Conservation (phyloP, 2,113 vertebrate genomes). For the Tursiops truncatus region DNA sequence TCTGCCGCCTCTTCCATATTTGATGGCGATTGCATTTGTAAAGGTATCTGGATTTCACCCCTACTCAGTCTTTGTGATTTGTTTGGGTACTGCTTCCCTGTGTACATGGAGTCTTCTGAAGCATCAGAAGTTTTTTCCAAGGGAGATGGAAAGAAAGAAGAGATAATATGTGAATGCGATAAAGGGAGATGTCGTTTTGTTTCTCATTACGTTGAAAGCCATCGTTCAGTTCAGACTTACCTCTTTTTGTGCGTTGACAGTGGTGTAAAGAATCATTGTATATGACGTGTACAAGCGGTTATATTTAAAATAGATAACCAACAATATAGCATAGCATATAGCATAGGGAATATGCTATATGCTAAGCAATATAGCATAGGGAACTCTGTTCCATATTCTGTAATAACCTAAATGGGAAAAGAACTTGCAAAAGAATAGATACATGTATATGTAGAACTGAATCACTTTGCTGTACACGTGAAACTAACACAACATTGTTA, state of each 20-base stretch:
- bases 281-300: not conserved
- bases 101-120: not conserved
- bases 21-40: not conserved
- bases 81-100: not conserved
- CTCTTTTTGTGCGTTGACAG: no score
- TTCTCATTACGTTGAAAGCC: not conserved
- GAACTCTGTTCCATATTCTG: not conserved
- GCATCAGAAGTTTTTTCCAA: not conserved
- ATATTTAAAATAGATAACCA: not conserved
- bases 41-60: not conserved
- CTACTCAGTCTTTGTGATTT: not conserved
- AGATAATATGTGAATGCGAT: not conserved
- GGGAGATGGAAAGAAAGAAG: not conserved
- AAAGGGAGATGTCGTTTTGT: not conserved
- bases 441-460: not conserved
- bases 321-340: not conserved
- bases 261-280: not conserved
- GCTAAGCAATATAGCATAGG: not conserved
- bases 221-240: not conserved
- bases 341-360: no score
- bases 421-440: not conserved
- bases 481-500: not conserved
- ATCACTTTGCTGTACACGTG: not conserved
- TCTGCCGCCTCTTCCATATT: not conserved
- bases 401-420: not conserved